Conservation (phyloP, 1,140 invertebrate genomes). For the Melanaphis sacchari region DNA sequence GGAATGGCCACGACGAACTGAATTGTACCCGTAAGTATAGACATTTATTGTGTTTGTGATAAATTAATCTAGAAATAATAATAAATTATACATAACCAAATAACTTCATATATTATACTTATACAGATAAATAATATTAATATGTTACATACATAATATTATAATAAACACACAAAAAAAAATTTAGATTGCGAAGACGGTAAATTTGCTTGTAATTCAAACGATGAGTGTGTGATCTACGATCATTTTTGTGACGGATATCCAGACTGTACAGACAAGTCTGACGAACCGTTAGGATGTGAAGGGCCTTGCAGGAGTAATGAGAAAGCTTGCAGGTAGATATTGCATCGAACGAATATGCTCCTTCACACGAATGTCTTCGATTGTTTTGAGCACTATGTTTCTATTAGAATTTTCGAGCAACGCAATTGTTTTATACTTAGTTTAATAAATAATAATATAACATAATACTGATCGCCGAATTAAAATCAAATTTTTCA, state of each 20-base stretch:
- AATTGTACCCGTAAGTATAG: slow-evolving; percentile 74
- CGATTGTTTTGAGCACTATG: slow-evolving; percentile 3
- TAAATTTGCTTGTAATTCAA: slow-evolving; percentile 44
- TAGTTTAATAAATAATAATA: not conserved
- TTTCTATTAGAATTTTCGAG: not conserved
- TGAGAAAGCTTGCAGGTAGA: slow-evolving; percentile 68
- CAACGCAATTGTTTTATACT: not conserved
- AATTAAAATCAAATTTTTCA: not conserved
- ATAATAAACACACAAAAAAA: not conserved
- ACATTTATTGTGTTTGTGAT: not conserved
- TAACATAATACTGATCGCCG: not conserved
- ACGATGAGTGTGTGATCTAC: slow-evolving; percentile 68
- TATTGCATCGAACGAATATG: not conserved
- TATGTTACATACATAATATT: not conserved
- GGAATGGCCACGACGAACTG: slow-evolving; percentile 81
- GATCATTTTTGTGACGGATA: slow-evolving; percentile 72
- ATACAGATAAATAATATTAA: not conserved
- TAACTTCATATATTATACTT: not conserved
- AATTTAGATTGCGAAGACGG: slow-evolving; percentile 56
- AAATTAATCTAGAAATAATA: not conserved
- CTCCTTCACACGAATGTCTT: slow-evolving; percentile 14
- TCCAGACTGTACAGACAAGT: slow-evolving; percentile 72
- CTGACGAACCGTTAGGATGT: slow-evolving; percentile 74
- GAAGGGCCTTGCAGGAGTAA: slow-evolving; percentile 67
- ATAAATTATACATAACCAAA: not conserved